Conservation (phyloP, 1,140 invertebrate genomes). For the Drosophila eugracilis region DNA sequence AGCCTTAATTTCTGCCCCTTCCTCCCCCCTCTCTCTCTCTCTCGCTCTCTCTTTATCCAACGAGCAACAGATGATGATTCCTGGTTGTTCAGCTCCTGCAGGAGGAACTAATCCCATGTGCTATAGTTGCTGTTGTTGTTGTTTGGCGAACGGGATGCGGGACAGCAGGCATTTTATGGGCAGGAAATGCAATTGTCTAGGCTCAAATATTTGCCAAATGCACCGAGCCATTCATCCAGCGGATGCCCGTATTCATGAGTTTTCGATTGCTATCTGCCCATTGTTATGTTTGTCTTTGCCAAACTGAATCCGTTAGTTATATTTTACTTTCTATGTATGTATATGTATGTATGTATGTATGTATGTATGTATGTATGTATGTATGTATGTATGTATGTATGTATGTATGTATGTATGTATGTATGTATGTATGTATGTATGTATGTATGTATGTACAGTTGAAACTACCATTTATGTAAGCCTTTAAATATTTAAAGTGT, state of each 20-base stretch:
- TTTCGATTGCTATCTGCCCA: slow-evolving; percentile 28
- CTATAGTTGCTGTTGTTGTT: too few species aligned
- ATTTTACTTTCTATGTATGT: too few species aligned
- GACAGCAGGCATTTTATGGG: slow-evolving; percentile 48
- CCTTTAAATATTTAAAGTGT: too few species aligned
- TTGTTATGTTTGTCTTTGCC: slow-evolving; percentile 25
- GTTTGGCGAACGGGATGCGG: slow-evolving; percentile 42
- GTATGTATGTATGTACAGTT: too few species aligned
- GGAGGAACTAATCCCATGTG: slow-evolving; percentile 57
- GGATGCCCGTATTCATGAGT: slow-evolving; percentile 28
- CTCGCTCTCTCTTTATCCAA: too few species aligned
- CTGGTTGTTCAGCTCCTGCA: slow-evolving; percentile 14
- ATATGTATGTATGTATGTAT: too few species aligned
- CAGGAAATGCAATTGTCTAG: slow-evolving; percentile 77
- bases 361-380: too few species aligned
- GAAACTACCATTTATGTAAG: too few species aligned
- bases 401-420: too few species aligned
- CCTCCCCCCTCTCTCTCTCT: too few species aligned
- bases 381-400: too few species aligned
- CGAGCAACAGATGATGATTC: slow-evolving; percentile 60
- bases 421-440: too few species aligned
- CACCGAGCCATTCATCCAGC: slow-evolving; percentile 33
- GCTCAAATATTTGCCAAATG: slow-evolving; percentile 70
- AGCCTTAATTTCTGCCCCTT: slow-evolving; percentile 29
- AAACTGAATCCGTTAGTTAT: slow-evolving; percentile 15